Conservation (phyloP, 2,797 vertebrate genomes). For the Astyanax mexicanus region DNA sequence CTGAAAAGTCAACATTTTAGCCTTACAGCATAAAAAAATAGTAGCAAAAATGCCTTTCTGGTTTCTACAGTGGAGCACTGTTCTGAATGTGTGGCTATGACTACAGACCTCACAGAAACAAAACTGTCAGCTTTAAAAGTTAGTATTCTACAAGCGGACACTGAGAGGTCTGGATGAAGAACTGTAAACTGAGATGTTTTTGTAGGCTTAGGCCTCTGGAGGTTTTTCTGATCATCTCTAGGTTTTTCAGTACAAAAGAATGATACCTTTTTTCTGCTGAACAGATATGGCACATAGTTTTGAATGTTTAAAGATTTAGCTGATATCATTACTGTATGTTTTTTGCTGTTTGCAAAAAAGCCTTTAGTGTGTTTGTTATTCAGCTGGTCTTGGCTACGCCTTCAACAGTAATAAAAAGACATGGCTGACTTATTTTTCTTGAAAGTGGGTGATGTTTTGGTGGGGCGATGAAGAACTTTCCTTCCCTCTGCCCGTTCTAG, state of each 20-base stretch:
- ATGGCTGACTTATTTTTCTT: not conserved
- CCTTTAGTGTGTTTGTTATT: not conserved
- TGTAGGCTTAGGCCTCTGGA: not conserved
- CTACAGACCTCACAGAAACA: not conserved
- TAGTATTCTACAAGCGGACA: not conserved
- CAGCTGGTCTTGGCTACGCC: not conserved
- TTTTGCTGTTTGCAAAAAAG: not conserved
- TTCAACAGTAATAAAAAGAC: not conserved
- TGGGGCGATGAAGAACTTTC: no score
- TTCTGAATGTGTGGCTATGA: not conserved
- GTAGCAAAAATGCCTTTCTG: not conserved
- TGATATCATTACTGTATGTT: not conserved
- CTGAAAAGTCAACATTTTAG: not conserved
- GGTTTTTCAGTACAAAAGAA: no score
- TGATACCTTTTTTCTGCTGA: not conserved
- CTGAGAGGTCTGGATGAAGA: not conserved
- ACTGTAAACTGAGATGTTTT: not conserved
- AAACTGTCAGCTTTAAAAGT: not conserved
- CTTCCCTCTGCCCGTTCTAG: not conserved
- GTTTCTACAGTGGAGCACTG: not conserved
- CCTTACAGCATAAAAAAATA: not conserved
- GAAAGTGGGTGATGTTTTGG: not conserved
- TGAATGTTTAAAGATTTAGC: not conserved
- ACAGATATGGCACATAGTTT: not conserved
- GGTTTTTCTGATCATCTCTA: not conserved